Base-by-base conservation (phyloP, 2,113 vertebrate species). In the Cynocephalus volans region DNA sequence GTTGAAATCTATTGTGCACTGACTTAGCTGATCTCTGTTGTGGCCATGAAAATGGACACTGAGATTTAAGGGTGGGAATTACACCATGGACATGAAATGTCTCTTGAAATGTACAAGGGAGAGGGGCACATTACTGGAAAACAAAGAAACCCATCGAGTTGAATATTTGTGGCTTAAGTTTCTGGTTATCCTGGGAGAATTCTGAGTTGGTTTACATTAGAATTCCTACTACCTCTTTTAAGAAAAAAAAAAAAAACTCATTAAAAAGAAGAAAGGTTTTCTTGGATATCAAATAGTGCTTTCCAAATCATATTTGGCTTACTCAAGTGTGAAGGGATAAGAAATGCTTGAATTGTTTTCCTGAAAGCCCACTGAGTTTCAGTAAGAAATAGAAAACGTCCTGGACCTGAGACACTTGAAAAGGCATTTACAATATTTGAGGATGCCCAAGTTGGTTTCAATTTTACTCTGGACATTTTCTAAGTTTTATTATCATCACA, bases 341-440 rank as follows among this genome's bases (percentile, higher is more conserved):
- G 69, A 79, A 69, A n/a, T 50, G 36, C 36, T 96, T 93, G 45
- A 56, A 75, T 83, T 90, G 23, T 80, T 95, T 97, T 90, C 31
- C 58, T 95, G 85, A 82, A 89, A 93, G 50, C 33, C 60, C 45
- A 81, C 62, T 96, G 79, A n/a, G 36, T 87, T 93, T 95, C 88
- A 92, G 8, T 73, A 62, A 86, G 67, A 87, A 77, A 58, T 82
- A 18, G 56, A 67, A 90, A 95, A 41, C 56, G 70, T 92, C 52
- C 56, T 86, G n/a, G 54, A 88, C 24, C 6, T 24, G 24, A 87
- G 77, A 87, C 18, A 48, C 79, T 94, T 86, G 79, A 48, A 86
- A 89, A 90, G 15, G 3, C 69, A 56, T 36, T 93, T 94, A 80
- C 21, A 45, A 76, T 79, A 76, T 81, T 77, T 80, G 83, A 92